Conservation (phyloP, 1,140 invertebrate species). For the Andrena cerasifolii region DNA sequence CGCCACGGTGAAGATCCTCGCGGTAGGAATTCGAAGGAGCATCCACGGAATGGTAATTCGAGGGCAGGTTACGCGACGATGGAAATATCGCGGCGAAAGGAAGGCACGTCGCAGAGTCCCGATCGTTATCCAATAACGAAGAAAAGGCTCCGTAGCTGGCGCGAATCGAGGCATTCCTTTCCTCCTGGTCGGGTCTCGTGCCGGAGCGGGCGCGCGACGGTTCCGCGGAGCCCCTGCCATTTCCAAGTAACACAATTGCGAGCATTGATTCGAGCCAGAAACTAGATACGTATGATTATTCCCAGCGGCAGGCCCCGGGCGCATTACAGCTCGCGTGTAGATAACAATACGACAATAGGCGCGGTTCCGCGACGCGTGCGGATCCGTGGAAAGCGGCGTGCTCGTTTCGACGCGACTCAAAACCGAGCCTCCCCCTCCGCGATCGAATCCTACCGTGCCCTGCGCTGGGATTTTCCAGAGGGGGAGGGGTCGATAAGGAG, state of each 20-base stretch:
- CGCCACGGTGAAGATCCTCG: background rate
- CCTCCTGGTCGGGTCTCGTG: slow-evolving; percentile 12
- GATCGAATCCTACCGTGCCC: too few relatives aligned
- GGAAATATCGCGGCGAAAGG: background rate
- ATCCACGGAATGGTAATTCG: background rate
- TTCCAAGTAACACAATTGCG: slow-evolving; percentile 46
- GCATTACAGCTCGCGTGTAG: slow-evolving; percentile 34
- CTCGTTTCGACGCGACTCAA: background rate
- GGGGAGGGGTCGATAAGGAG: background rate
- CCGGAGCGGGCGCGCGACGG: background rate
- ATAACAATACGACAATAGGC: slow-evolving; percentile 40
- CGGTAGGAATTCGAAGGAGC: background rate
- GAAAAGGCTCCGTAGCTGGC: slow-evolving; percentile 8
- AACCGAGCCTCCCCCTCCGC: background rate
- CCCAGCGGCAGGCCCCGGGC: background rate
- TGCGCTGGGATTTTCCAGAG: too few relatives aligned
- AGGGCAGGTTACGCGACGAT: background rate
- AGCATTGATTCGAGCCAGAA: slow-evolving; percentile 46
- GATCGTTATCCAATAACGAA: slow-evolving; percentile 41
- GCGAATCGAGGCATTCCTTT: background rate
- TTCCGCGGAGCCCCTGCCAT: slow-evolving; percentile 18
- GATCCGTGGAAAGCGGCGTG: background rate
- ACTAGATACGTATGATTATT: slow-evolving; percentile 51
- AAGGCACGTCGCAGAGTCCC: background rate
- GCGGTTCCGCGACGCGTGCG: slow-evolving; percentile 12